Base-by-base conservation (phyloP, 1,140 invertebrate species). In the Heliconius melpomene region DNA sequence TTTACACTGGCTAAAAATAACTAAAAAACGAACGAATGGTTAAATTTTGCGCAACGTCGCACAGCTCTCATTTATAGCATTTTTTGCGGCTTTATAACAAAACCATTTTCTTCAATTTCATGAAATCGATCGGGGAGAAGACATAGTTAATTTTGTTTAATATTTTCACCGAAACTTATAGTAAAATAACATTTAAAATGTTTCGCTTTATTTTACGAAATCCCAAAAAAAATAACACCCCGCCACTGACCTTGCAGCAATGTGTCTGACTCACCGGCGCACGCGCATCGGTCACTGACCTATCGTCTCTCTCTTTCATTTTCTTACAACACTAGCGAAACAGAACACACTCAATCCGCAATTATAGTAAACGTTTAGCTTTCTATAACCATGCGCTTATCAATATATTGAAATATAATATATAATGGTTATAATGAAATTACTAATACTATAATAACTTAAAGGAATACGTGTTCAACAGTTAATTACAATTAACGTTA, bases 261-360 rank as follows among this genome's bases (percentile, higher is more conserved):
- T 5, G 60, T 29, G 11, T 13, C 60, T 66, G 60, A 66, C 60
- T 66, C 26, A 66, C 23, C 60, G 13, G 72, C 54, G 72, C 78
- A 74, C 72, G 72, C 78, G 72, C 72, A 74, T 60, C 60, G 78
- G 73, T 79, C 74, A 71, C 54, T 79, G 23, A 75, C 74, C 73
- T 38, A 71, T 71, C 60, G 23, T 46, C 54, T 38, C 18, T 72
- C 78, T 71, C 78, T 60, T 54, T 52, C 57, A 11, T 36, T 70
- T 40, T 70, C 16, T 29, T 72, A 79, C 57, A 50, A 26, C 60
- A 72, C 70, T 3, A 74, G 32, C 52, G 26, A 16, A n/a, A 66
- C 60, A 66, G 9, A 57, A 66, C 26, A 66, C 23, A 66, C 13
- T 11, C 13, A 29, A 0, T 26, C n/a, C 9, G 3, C 13, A 60